phyloP scores from a whole-genome alignment of 2,888 invertebrate species.

The Seira musarum region DNA sequence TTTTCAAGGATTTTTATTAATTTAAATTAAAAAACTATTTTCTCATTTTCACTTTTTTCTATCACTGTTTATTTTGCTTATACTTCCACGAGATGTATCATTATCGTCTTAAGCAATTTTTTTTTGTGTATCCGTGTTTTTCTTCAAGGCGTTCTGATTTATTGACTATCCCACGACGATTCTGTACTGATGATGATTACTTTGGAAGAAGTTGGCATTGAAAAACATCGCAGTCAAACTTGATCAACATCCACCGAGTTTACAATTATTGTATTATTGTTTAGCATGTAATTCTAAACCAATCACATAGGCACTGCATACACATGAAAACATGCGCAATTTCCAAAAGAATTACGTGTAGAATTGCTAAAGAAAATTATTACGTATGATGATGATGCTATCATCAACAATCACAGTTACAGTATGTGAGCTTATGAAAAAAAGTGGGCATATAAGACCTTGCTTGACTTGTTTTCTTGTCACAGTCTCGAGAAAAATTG shows the following conservation, averaged over 20 bases:
- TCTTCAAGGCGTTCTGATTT: neutral
- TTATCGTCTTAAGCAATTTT: too few species aligned
- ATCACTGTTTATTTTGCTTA: neutral
- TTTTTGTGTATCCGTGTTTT: too few species aligned
- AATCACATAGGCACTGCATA: too few species aligned
- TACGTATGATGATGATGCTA: constrained; percentile 19
- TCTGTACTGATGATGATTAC: neutral
- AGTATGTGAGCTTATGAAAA: neutral
- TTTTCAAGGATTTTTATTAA: too few species aligned
- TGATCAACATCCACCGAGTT: neutral
- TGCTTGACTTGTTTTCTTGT: constrained; percentile 51
- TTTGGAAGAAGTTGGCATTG: too few species aligned
- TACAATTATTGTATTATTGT: constrained; percentile 8
- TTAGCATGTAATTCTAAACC: too few species aligned
- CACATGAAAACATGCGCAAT: too few species aligned
- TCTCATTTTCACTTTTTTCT: neutral
- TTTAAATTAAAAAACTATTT: constrained; percentile 6
- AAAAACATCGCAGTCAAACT: neutral
- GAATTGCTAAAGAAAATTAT: neutral
- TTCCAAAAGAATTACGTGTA: constrained; percentile 13
- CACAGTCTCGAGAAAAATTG: neutral
- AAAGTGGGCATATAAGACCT: constrained; percentile 23
- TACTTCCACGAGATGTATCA: constrained; percentile 11
- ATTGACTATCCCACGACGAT: constrained; percentile 27
- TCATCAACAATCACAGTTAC: neutral